Conservation (phyloP, 2,797 vertebrate genomes). For the Bradypodion pumilum region DNA sequence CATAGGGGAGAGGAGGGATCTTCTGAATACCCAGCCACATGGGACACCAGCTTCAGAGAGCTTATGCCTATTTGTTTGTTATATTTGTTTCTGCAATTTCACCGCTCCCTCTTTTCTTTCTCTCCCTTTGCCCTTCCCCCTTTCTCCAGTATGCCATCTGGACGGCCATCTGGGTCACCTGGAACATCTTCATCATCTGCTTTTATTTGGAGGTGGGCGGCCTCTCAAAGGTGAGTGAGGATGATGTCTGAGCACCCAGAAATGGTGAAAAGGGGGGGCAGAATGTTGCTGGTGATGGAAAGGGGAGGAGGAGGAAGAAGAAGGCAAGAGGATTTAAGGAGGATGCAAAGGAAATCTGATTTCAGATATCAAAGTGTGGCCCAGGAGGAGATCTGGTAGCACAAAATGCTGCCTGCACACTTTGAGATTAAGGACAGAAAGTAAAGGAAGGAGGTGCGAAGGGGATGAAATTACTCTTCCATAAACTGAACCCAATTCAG, state of each 20-base stretch:
- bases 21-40: no score
- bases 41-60: neutral
- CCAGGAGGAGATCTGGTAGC: neutral
- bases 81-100: neutral
- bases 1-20: neutral
- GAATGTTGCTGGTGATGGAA: no score
- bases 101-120: neutral
- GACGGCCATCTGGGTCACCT: conserved; percentile 90
- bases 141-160: conserved; percentile 84
- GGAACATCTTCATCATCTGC: conserved; percentile 94
- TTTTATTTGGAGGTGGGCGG: conserved; percentile 93
- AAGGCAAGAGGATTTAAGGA: no score
- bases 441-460: neutral
- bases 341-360: neutral
- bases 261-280: rapidly evolving
- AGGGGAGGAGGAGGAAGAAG: no score
- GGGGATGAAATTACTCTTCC: conserved; percentile 18
- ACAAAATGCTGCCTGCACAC: neutral
- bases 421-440: neutral
- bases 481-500: neutral
- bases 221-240: conserved; percentile 86
- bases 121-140: neutral
- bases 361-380: neutral
- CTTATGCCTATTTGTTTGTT: neutral
- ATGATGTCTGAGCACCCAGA: neutral